phyloP scores from a whole-genome alignment of 2,888 invertebrate genomes.

The Agriopis aurantiaria region DNA sequence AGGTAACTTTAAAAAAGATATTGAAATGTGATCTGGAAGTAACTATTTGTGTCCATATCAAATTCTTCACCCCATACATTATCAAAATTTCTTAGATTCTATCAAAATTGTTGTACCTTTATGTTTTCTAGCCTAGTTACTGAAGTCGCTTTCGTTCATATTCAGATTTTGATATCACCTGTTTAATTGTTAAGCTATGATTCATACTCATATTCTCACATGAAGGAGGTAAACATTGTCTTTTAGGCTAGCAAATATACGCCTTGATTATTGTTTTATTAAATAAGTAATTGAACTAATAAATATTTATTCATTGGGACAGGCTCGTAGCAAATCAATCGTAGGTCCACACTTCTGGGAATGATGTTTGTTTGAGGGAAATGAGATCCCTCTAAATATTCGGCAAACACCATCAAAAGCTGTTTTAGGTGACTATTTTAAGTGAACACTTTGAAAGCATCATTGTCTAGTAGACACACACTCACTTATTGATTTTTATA shows the following conservation, averaged over 20 bases:
- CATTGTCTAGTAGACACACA: too few species aligned
- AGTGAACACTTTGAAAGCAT: too few species aligned
- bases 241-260: not conserved
- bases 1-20: not conserved
- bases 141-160: not conserved
- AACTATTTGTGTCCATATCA: not conserved
- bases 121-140: not conserved
- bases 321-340: too few species aligned
- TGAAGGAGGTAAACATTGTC: not conserved
- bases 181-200: conserved; percentile 3
- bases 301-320: too few species aligned
- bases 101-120: not conserved
- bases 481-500: too few species aligned
- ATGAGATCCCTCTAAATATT: too few species aligned
- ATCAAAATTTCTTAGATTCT: not conserved
- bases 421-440: too few species aligned
- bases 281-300: too few species aligned
- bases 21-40: not conserved
- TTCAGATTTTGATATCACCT: conserved; percentile 7
- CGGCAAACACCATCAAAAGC: too few species aligned
- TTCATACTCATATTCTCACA: conserved; percentile 3
- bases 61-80: not conserved
- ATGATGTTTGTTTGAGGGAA: too few species aligned
- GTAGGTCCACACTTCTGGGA: too few species aligned
- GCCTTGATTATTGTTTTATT: too few species aligned